Evolutionary conservation across 2,797 vertebrate species (phyloP).

Genomic region (Rhodeus uyekii): DNA sequence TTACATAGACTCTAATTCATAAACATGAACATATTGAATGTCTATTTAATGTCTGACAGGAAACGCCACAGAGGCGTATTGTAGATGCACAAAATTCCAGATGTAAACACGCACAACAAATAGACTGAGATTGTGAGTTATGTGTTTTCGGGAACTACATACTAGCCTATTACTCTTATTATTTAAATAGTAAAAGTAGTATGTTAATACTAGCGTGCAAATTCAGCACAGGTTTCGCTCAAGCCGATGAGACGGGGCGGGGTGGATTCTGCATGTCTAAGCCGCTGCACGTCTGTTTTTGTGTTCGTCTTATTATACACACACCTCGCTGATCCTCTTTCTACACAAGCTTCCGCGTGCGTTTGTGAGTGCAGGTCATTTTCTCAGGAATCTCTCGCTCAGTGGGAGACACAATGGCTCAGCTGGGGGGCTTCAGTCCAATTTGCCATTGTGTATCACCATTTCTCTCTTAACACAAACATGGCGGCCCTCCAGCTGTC

Average conservation of each 20-base stretch:
- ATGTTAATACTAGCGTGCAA: too few relatives aligned
- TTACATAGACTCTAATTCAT: too few relatives aligned
- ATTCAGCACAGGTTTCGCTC: conserved; percentile 2
- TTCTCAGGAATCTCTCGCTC: conserved; percentile 64
- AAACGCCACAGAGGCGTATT: too few relatives aligned
- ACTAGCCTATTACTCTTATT: background rate
- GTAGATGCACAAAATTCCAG: too few relatives aligned
- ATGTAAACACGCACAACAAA: too few relatives aligned
- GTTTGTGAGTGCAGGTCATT: conserved; percentile 54
- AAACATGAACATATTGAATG: too few relatives aligned
- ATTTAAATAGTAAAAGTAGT: background rate
- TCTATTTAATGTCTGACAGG: too few relatives aligned
- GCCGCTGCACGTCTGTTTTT: conserved; percentile 14
- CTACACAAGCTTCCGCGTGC: conserved; percentile 20
- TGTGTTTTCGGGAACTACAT: too few relatives aligned
- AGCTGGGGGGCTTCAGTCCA: conserved; percentile 76
- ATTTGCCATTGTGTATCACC: conserved; percentile 82
- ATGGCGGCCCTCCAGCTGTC: conserved; percentile 64
- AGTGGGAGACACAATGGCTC: conserved; percentile 68
- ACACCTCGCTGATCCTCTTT: conserved; percentile 40
- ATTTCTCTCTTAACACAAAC: conserved; percentile 74
- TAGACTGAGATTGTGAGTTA: too few relatives aligned
- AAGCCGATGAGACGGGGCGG: background rate
- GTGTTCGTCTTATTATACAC: conserved; percentile 30
- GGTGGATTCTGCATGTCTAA: conserved; percentile 28